Evolutionary conservation across 2,888 invertebrate genomes (phyloP).

Genomic region (Eugnorisma glareosa): DNA sequence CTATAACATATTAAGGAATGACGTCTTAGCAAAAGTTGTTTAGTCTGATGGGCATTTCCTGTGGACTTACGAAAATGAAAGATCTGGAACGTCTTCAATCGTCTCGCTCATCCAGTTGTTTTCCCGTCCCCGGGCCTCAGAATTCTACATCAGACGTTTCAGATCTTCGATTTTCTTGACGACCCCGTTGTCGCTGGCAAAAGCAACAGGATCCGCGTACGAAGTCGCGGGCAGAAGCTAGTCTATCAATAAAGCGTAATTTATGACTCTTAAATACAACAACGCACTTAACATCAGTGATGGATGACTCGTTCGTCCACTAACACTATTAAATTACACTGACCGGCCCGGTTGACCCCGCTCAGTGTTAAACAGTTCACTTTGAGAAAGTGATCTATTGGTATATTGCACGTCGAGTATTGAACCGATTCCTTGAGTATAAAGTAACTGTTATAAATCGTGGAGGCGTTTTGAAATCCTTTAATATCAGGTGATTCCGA

Average conservation of each 20-base stretch:
- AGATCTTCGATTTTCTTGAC: too few relatives aligned
- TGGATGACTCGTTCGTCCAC: constrained; percentile 48
- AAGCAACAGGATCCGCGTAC: too few relatives aligned
- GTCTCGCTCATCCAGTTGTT: too few relatives aligned
- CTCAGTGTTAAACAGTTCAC: constrained; percentile 26
- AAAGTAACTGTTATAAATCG: constrained; percentile 30
- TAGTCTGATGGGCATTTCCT: too few relatives aligned
- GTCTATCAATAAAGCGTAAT: constrained; percentile 57
- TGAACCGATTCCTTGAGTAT: neutral
- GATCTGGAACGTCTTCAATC: too few relatives aligned
- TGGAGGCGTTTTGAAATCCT: constrained; percentile 11
- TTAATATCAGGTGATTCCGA: neutral
- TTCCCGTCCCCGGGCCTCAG: too few relatives aligned
- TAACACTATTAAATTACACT: constrained; percentile 55
- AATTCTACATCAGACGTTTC: too few relatives aligned
- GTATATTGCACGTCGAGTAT: constrained; percentile 21
- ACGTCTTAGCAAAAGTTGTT: too few relatives aligned
- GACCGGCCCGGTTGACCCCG: constrained; percentile 52
- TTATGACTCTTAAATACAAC: constrained; percentile 56
- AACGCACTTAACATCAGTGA: constrained; percentile 50
- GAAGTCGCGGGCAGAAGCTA: too few relatives aligned
- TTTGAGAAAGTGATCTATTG: constrained; percentile 46
- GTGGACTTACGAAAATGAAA: too few relatives aligned
- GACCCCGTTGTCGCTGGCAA: too few relatives aligned
- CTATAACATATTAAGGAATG: too few relatives aligned